These are phyloP conservation scores for Esperia sulphurella DNA, from an alignment of 2,888 invertebrate species.

Conservation along the genomic window DNA sequence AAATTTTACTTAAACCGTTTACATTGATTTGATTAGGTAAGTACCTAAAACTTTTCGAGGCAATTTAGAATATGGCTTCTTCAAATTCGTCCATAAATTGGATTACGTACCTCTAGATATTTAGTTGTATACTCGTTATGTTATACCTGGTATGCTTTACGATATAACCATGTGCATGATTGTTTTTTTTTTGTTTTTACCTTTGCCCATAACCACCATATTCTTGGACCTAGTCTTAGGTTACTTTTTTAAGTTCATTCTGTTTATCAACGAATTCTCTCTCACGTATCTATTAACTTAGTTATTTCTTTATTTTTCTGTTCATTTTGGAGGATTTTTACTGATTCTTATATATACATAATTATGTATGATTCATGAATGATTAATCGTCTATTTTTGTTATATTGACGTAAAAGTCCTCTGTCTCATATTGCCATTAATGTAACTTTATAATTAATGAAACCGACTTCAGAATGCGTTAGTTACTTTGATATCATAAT, in stretches of 20 bases:
- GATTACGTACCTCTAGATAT: slow-evolving; percentile 25
- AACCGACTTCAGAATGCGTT: too few relatives aligned
- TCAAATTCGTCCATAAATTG: slow-evolving; percentile 39
- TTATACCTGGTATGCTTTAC: too few relatives aligned
- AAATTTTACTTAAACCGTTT: not conserved
- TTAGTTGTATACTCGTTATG: not conserved
- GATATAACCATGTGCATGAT: slow-evolving; percentile 45
- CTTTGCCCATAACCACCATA: slow-evolving; percentile 63
- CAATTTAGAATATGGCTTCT: slow-evolving; percentile 30
- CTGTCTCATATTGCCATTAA: too few relatives aligned
- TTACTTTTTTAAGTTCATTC: not conserved
- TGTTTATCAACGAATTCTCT: not conserved
- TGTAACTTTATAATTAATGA: too few relatives aligned
- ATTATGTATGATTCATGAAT: too few relatives aligned
- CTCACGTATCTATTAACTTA: not conserved
- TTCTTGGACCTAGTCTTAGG: slow-evolving; percentile 35
- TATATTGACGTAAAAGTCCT: too few relatives aligned
- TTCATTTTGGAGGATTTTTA: not conserved
- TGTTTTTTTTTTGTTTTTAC: slow-evolving; percentile 44
- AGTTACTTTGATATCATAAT: too few relatives aligned
- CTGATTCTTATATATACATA: too few relatives aligned
- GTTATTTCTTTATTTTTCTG: not conserved
- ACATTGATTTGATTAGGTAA: too few relatives aligned
- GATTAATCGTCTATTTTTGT: too few relatives aligned
- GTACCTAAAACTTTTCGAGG: too few relatives aligned